Conservation (phyloP, 2,797 vertebrate genomes). For the Pempheris klunzingeri region DNA sequence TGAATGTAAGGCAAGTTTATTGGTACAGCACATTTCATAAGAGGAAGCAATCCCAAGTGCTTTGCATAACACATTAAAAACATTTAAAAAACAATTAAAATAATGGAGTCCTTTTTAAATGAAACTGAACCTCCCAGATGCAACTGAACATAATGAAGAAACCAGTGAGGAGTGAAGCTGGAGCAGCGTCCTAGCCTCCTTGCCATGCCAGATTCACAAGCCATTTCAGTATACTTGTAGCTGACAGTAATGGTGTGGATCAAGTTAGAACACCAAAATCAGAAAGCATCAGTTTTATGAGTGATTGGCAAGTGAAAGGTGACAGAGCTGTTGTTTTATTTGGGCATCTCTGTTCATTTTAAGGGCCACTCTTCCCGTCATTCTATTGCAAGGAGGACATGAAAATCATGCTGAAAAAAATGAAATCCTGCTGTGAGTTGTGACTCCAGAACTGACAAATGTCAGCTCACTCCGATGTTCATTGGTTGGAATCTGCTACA, state of each 20-base stretch:
- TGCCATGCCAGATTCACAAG: not conserved
- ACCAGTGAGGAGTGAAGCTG: conserved; percentile 20
- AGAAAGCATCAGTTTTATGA: not conserved
- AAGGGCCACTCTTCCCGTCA: not conserved
- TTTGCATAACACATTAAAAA: not conserved
- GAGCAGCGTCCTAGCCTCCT: conserved; percentile 4
- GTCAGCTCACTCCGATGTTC: not conserved
- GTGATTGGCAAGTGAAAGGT: not conserved
- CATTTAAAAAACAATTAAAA: not conserved
- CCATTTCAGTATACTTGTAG: conserved; percentile 1
- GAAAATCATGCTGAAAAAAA: not conserved
- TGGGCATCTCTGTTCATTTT: not conserved
- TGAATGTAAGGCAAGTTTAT: not conserved
- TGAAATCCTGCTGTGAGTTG: not conserved
- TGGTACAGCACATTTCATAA: not conserved
- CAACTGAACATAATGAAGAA: not conserved
- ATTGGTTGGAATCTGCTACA: not conserved
- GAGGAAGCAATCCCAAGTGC: not conserved
- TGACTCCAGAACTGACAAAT: not conserved
- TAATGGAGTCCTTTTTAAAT: not conserved
- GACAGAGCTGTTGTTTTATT: not conserved
- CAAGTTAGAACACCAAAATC: not conserved
- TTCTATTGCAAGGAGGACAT: not conserved
- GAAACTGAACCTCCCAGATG: not conserved
- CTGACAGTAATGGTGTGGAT: not conserved